Percentiles rank a stretch among this genome's conserved stretches.
Conservation (phyloP, 1,140 invertebrate genomes). For the Frieseomelitta varia region DNA sequence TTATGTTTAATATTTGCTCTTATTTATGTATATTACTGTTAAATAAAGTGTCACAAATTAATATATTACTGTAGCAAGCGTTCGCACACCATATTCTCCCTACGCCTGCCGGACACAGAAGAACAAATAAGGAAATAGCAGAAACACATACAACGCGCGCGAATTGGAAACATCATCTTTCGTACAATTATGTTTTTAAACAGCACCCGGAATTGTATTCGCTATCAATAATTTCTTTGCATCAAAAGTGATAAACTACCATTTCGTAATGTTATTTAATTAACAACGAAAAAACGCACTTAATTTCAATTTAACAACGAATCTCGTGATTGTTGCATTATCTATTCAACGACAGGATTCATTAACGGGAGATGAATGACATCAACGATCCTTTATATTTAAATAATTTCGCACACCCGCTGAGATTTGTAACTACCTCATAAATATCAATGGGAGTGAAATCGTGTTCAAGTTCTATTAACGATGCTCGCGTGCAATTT, state of each 20-base stretch:
- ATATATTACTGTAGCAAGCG: too few species aligned
- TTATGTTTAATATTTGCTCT: too few species aligned
- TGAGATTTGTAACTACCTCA: slow-evolving; percentile 22
- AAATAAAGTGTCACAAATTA: too few species aligned
- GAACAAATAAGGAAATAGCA: too few species aligned
- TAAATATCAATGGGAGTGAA: slow-evolving; percentile 15
- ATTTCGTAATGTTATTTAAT: background rate
- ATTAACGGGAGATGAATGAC: background rate
- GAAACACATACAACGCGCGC: too few species aligned
- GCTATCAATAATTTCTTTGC: background rate
- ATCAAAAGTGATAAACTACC: background rate
- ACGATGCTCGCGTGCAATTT: background rate
- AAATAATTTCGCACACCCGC: slow-evolving; percentile 14
- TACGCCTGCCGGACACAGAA: too few species aligned
- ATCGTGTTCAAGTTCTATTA: slow-evolving; percentile 15
- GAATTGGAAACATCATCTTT: too few species aligned
- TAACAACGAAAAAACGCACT: background rate
- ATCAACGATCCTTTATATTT: slow-evolving; percentile 26
- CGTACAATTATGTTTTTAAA: background rate
- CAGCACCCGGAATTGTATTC: background rate
- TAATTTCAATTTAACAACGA: background rate
- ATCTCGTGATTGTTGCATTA: too few species aligned
- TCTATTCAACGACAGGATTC: slow-evolving; percentile 6
- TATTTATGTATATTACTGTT: too few species aligned
- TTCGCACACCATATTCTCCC: too few species aligned